Percentiles rank a stretch among this genome's conserved stretches.
Conservation (phyloP, 2,888 invertebrate genomes). For the Erannis defoliaria region DNA sequence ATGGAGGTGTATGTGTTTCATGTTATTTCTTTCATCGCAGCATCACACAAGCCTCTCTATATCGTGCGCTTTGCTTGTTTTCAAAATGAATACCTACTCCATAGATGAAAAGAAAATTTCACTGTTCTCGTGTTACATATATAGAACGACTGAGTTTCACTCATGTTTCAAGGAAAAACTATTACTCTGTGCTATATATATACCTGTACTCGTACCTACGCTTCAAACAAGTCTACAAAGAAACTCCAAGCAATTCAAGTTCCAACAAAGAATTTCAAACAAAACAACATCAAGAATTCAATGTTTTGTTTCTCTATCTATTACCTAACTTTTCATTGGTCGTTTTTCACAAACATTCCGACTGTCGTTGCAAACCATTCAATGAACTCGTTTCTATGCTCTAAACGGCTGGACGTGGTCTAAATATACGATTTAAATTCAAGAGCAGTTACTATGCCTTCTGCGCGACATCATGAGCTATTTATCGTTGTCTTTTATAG, state of each 20-base stretch:
- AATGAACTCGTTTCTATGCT: constrained; percentile 83
- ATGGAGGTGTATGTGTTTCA: no score
- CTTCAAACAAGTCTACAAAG: constrained; percentile 24
- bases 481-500: constrained; percentile 72
- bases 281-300: constrained; percentile 57
- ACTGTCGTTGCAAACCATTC: constrained; percentile 74
- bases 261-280: constrained; percentile 49
- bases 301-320: constrained; percentile 67
- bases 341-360: constrained; percentile 77
- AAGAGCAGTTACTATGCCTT: constrained; percentile 74
- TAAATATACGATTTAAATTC: constrained; percentile 83
- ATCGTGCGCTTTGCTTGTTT: no score
- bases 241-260: constrained; percentile 17
- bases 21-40: no score
- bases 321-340: constrained; percentile 70
- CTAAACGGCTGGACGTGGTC: constrained; percentile 74
- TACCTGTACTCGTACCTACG: constrained; percentile 9
- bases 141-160: not conserved
- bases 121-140: not conserved
- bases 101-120: not conserved
- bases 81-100: no score
- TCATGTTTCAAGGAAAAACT: constrained; percentile 2
- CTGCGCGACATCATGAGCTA: constrained; percentile 69
- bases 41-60: no score
- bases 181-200: constrained; percentile 8